Conservation (phyloP, 2,113 vertebrate species). For the Heliornis fulica region DNA sequence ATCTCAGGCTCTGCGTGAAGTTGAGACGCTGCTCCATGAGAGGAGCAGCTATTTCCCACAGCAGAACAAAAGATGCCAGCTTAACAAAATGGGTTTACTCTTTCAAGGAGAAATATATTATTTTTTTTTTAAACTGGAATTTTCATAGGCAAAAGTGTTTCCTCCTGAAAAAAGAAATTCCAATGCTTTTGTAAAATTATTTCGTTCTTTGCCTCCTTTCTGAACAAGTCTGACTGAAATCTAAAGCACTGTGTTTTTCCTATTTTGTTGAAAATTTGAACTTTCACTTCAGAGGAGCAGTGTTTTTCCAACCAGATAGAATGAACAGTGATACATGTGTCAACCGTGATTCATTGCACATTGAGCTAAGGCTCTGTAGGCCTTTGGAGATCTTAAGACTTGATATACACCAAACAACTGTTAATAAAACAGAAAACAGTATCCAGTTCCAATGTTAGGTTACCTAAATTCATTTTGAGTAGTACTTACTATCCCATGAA, state of each 20-base stretch:
- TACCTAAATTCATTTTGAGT: not conserved
- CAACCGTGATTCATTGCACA: not conserved
- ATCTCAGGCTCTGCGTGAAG: not conserved
- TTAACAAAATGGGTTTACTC: not conserved
- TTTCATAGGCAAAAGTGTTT: not conserved
- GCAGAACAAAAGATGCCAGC: not conserved
- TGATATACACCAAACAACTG: not conserved
- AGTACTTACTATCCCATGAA: slow-evolving; percentile 91
- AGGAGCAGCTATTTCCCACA: not conserved
- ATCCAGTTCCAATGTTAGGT: not conserved
- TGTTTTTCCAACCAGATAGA: not conserved
- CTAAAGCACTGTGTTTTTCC: not conserved
- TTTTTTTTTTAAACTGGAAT: not conserved
- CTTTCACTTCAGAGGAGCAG: not conserved
- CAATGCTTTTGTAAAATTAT: not conserved
- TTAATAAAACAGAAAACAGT: not conserved
- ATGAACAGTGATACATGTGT: not conserved
- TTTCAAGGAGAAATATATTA: too few relatives aligned
- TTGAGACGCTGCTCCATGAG: not conserved
- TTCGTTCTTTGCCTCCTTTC: not conserved
- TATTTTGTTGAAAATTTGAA: fast-evolving
- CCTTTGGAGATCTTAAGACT: not conserved
- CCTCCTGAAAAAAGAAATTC: not conserved
- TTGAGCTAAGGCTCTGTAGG: not conserved
- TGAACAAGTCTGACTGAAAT: not conserved